A percentile compares a stretch with the other conserved stretches of the same genome.
These are phyloP conservation scores for Zoroaster sp. DNA, from an alignment of 53 echinoderm and acorn worm genomes.

Conservation along the genomic window DNA sequence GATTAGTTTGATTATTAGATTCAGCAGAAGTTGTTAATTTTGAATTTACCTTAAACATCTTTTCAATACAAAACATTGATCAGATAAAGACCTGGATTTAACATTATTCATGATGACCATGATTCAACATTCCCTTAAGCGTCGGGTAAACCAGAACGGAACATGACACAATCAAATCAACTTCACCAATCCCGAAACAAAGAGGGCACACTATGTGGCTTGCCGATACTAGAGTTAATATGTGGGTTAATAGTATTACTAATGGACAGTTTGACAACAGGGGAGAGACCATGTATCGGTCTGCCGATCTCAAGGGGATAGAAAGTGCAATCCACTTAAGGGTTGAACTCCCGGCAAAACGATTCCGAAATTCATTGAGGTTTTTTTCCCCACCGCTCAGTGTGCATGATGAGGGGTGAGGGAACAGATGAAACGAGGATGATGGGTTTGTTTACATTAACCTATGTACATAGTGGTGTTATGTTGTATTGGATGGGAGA, in stretches of 20 bases:
- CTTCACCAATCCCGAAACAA: not conserved
- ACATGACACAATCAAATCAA: not conserved
- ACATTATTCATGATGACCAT: too few species aligned
- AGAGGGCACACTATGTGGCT: not conserved
- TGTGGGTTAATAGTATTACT: constrained; percentile 32
- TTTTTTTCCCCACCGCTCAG: too few species aligned
- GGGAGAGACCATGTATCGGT: not conserved
- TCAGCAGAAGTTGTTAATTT: too few species aligned
- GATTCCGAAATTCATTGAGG: not conserved
- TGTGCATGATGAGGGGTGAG: not conserved
- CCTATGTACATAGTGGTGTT: not conserved
- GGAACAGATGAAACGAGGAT: not conserved
- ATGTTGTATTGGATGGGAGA: not conserved
- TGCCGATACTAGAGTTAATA: constrained; percentile 2
- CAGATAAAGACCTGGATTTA: too few species aligned
- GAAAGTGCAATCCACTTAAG: not conserved
- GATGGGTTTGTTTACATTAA: constrained; percentile 28
- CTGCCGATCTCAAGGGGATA: not conserved
- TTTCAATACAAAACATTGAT: too few species aligned
- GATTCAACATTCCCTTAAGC: too few species aligned
- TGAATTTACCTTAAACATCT: too few species aligned
- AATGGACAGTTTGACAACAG: constrained; percentile 5
- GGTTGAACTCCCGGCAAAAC: not conserved
- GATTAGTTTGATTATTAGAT: too few species aligned
- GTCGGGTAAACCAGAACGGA: not conserved